These are phyloP conservation scores for Scopus umbretta DNA, from an alignment of 2,113 vertebrate species.

Conservation along the genomic window DNA sequence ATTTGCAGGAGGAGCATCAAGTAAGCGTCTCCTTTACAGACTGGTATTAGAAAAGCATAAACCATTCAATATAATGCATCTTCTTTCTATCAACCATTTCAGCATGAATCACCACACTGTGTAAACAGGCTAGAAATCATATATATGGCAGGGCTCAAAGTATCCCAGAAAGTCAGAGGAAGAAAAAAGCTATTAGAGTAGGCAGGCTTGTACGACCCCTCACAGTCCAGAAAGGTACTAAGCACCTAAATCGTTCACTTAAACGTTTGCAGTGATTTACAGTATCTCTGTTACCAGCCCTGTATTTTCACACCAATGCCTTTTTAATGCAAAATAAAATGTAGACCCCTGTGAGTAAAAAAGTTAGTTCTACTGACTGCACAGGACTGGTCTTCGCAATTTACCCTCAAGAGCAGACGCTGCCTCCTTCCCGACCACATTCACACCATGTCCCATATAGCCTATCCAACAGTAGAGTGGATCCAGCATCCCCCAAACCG, in stretches of 20 bases:
- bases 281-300: not conserved
- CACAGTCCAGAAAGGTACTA: not conserved
- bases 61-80: not conserved
- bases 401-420: not conserved
- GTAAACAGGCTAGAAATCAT: constrained; percentile 1
- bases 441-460: not conserved
- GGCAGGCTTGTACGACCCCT: not conserved
- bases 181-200: not conserved
- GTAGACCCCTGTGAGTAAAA: not conserved
- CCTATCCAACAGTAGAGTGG: not conserved
- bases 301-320: not conserved
- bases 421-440: not conserved
- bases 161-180: not conserved
- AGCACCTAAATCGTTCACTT: not conserved
- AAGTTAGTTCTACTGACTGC: not conserved
- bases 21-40: not conserved
- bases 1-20: not conserved
- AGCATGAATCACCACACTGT: not conserved
- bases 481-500: not conserved
- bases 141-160: not conserved
- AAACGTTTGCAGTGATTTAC: not conserved
- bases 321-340: not conserved
- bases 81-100: not conserved
- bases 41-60: not conserved
- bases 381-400: not conserved